Conservation (phyloP, 2,797 vertebrate genomes). For the Poeciliopsis paucimaculata region DNA sequence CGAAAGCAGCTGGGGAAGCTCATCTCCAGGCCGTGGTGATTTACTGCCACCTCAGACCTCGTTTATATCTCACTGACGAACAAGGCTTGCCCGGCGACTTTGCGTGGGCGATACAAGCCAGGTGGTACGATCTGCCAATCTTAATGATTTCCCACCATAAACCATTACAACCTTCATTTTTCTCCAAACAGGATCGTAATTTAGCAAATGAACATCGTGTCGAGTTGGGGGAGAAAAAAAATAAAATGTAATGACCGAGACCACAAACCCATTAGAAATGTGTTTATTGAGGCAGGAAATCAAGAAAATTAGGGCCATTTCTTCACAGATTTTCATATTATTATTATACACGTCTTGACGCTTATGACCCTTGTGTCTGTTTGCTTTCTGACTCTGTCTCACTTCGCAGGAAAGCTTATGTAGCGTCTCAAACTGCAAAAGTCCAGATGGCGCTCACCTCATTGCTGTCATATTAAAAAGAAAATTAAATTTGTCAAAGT, state of each 20-base stretch:
- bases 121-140: conserved; percentile 20
- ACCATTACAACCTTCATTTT: background rate
- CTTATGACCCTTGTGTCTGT: conserved; percentile 2
- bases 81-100: conserved; percentile 34
- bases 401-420: conserved; percentile 1
- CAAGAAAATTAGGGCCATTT: background rate
- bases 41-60: conserved; percentile 49
- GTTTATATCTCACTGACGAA: conserved; percentile 51
- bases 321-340: background rate
- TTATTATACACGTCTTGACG: background rate
- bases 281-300: conserved; percentile 3
- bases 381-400: background rate
- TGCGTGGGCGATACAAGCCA: conserved; percentile 25
- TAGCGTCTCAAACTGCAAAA: background rate
- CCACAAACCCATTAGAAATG: conserved; percentile 3
- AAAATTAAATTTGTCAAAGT: background rate
- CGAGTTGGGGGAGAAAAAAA: background rate
- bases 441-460: background rate
- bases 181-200: background rate
- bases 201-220: background rate
- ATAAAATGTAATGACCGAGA: background rate
- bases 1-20: conserved; percentile 65
- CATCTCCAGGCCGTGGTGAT: conserved; percentile 55
- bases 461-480: background rate
- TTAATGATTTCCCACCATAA: background rate